phyloP scores from a whole-genome alignment of 2,888 invertebrate species.

The Dryobotodes eremita region DNA sequence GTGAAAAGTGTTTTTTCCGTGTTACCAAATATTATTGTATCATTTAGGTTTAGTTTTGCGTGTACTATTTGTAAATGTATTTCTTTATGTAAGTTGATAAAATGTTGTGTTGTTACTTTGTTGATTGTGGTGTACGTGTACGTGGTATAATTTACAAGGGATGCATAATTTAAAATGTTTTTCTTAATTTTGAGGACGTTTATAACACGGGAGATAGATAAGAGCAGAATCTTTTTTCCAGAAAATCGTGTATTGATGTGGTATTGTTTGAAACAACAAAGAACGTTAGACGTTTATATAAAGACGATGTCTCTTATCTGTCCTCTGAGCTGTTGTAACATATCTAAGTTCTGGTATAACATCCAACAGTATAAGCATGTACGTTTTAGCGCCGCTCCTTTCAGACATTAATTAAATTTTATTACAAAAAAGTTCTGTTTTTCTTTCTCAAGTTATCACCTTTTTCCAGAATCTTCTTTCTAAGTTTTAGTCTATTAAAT shows the following conservation, averaged over 20 bases:
- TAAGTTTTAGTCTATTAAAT: not conserved
- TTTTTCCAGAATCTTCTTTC: not conserved
- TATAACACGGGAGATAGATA: constrained; percentile 10
- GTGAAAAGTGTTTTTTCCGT: constrained; percentile 51
- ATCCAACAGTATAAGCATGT: constrained; percentile 22
- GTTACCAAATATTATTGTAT: constrained; percentile 72
- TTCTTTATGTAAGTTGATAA: constrained; percentile 22
- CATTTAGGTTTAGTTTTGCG: constrained; percentile 50
- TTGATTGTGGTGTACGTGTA: constrained; percentile 34
- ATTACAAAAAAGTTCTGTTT: not conserved
- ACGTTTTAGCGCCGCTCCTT: constrained; percentile 16
- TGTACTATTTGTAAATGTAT: constrained; percentile 39
- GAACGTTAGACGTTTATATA: not conserved
- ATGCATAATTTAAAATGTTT: constrained; percentile 16
- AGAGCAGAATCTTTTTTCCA: not conserved
- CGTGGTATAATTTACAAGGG: constrained; percentile 15
- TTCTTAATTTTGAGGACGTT: constrained; percentile 18
- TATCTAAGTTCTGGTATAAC: constrained; percentile 31
- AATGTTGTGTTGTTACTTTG: constrained; percentile 49
- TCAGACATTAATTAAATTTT: not conserved
- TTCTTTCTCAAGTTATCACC: not conserved
- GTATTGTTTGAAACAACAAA: not conserved
- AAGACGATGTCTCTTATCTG: constrained; percentile 6
- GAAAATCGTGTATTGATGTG: not conserved
- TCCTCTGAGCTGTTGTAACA: constrained; percentile 17